Conservation (phyloP, 2,113 vertebrate species). For the Peromyscus californicus region DNA sequence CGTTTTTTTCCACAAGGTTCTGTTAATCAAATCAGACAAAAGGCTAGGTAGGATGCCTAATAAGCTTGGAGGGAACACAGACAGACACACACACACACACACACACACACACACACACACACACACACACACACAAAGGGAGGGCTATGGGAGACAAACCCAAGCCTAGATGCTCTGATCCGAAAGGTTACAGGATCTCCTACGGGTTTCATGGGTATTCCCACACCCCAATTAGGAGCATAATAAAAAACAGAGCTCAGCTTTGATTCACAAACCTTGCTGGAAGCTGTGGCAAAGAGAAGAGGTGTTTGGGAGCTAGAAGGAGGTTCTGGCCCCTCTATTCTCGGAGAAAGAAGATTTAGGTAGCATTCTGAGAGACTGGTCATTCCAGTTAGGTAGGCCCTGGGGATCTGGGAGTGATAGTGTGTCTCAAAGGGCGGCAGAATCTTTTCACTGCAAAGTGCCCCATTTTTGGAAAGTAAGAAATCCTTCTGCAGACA, state of each 20-base stretch:
- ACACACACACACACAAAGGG: neutral
- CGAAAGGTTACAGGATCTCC: neutral
- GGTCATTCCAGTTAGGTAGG: conserved; percentile 47
- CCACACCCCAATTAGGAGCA: neutral
- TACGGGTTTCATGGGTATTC: neutral
- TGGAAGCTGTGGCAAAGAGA: neutral
- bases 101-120: neutral
- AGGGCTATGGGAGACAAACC: neutral
- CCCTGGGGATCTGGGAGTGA: conserved; percentile 16
- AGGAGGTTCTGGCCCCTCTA: conserved; percentile 14
- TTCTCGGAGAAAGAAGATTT: neutral
- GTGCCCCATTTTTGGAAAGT: conserved; percentile 61
- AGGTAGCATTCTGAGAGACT: neutral
- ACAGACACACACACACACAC: neutral
- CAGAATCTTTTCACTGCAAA: conserved; percentile 51
- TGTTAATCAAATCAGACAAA: conserved; percentile 23
- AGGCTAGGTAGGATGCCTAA: neutral
- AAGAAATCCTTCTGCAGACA: neutral
- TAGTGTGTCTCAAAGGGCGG: conserved; percentile 9
- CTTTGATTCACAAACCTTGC: neutral
- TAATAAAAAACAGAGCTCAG: neutral
- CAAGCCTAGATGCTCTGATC: conserved; percentile 11
- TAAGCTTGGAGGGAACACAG: neutral
- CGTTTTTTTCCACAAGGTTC: neutral
- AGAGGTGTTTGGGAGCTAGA: neutral